Evolutionary conservation across 2,888 invertebrate species (phyloP).

Genomic region (Pemphredon lugubris): DNA sequence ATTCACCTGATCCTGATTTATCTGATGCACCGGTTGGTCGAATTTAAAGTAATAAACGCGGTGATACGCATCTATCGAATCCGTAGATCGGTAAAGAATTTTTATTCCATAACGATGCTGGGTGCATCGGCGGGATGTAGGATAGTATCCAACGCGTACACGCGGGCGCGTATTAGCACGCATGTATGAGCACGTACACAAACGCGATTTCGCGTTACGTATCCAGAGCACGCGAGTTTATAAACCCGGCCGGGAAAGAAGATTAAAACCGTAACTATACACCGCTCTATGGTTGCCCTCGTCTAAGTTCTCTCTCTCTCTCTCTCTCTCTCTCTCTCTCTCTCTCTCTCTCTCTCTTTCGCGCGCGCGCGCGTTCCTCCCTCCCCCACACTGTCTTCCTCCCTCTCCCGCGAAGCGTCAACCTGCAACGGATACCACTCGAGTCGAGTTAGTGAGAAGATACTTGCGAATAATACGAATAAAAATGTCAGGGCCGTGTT

Average conservation of each 20-base stretch:
- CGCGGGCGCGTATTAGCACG: neutral
- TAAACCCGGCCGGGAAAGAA: constrained; percentile 45
- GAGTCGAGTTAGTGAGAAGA: constrained; percentile 41
- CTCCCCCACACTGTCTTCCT: constrained; percentile 2
- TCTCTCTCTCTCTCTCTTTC: neutral
- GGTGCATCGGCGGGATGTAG: no score
- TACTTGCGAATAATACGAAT: constrained; percentile 63
- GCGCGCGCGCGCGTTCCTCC: no score
- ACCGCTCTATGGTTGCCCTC: constrained; percentile 8
- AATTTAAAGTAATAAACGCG: no score
- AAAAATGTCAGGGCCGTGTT: constrained; percentile 57
- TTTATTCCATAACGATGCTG: no score
- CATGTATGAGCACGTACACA: neutral
- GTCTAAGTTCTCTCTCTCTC: neutral
- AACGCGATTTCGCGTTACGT: neutral
- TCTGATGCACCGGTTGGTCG: no score
- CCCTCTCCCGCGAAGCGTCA: neutral
- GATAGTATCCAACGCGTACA: no score
- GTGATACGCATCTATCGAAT: no score
- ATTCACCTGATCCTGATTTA: no score
- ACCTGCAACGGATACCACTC: constrained; percentile 8
- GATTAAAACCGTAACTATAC: constrained; percentile 54
- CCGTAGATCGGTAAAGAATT: no score
- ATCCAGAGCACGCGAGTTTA: constrained; percentile 24
- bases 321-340: neutral